Evolutionary conservation across 1,140 invertebrate genomes (phyloP), one percentile per base, ranked within the genome.

Genomic region (Drosophila ogumai): DNA sequence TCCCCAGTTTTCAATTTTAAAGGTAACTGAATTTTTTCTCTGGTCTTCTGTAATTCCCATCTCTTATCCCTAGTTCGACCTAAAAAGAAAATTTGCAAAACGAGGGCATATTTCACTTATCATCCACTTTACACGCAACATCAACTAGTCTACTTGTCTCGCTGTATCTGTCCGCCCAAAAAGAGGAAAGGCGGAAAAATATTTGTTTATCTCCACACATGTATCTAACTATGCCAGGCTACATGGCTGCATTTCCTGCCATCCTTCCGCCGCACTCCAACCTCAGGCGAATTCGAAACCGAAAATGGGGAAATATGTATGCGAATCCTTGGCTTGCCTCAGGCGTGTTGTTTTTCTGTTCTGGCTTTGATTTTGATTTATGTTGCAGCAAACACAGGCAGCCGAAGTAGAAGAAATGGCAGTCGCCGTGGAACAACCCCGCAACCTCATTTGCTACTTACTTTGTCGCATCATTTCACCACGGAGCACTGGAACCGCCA

Each of bases 401-500:
- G 64, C 41, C 59, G 57, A 50, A 82, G 75, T 52, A 61, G 60
- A 52, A 74, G 73, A 54, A 75, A 52, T 52, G 47, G 79, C 54
- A 69, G 41, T 34, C 32, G 44, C 67, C 34, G 40, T 46, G 54
- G 40, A 54, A 59, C 54, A 68, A 47, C 68, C 28, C 47, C 64
- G 60, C 76, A 87, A 90, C 84, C 84, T 84, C 77, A 84, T 90
- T 90, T 90, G 73, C 78, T 88, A 84, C 85, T 90, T 90, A 84
- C 85, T 88, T 90, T 90, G 85, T 81, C 84, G 84, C 85, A 90
- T 88, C 84, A 90, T 90, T 88, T 84, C 85, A 68, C 85, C 74
- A 68, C 59, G 81, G 65, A 57, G 7, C 43, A 50, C 44, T n/a
- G 36, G 57, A 59, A 57, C 56, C 28, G 40, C 49, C 60, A 22